Evolutionary conservation across 2,888 invertebrate genomes (phyloP).

Genomic region (Pyrrhosoma nymphula): DNA sequence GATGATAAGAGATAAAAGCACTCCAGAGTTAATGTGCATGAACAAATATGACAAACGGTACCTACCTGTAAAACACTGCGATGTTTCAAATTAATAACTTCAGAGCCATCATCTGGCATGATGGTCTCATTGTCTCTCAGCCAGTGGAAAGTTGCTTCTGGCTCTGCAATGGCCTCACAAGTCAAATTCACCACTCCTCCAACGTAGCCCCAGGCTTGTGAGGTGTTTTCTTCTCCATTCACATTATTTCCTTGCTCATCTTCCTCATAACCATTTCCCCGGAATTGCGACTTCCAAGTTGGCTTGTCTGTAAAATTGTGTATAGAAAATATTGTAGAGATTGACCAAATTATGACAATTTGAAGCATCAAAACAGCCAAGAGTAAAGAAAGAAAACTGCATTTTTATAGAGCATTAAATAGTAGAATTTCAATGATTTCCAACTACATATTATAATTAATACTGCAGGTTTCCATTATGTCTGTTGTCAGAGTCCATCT

Average conservation of each 20-base stretch:
- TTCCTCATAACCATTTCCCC: constrained; percentile 35
- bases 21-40: background rate
- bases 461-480: too few species aligned
- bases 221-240: constrained; percentile 46
- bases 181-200: constrained; percentile 81
- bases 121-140: constrained; percentile 74
- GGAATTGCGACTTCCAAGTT: constrained; percentile 71
- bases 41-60: background rate
- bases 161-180: constrained; percentile 81
- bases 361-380: background rate
- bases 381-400: background rate
- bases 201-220: constrained; percentile 78
- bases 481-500: too few species aligned
- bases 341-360: background rate
- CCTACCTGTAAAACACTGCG: constrained; percentile 73
- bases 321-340: background rate
- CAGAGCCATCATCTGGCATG: constrained; percentile 70
- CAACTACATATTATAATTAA: too few species aligned
- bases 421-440: background rate
- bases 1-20: too few species aligned
- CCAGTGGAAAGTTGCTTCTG: constrained; percentile 81
- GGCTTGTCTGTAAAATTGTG: constrained; percentile 73
- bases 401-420: background rate
- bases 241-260: constrained; percentile 5
- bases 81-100: constrained; percentile 72